Evolutionary conservation across 2,888 invertebrate genomes (phyloP), one percentile per base, ranked within the genome.

Genomic region (Scaptomyza parva): DNA sequence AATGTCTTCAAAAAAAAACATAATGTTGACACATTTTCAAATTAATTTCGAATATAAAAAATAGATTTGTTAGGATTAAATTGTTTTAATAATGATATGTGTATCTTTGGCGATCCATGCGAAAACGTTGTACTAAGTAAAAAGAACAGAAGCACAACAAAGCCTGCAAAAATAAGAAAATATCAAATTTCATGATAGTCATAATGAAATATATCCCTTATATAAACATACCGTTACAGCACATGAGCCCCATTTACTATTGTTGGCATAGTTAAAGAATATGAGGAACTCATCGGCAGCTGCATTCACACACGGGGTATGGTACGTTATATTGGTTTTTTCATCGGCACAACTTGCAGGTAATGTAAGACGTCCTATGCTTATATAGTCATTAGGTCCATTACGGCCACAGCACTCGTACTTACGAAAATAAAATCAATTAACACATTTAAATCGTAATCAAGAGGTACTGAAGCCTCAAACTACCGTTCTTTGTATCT

Each of bases 381-480:
- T 17, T 1, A 66, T 39, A 52, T 89, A 91, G 59, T 91, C 90
- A 1, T 73, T 66, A 33, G 90, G 89, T 14, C 88, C 88, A 44
- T 87, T 70, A 24, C 80, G 72, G 33, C 91, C 91, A 57, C 92
- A 92, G 45, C 91, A 90, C 5, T 86, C 72, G 60, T 76, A 86
- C 86, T 89, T 40, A 0, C 53, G 5, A 26, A 28, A 6, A n/a
- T 1, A 9, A 2, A 37, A 33, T 1, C 6, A 2, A 28, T 41
- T 11, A 41, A 0, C 9, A 51, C n/a, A n/a, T n/a, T 18, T 8
- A 28, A 28, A 28, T n/a, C n/a, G n/a, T 12, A 3, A 1, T 8
- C 5, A 6, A 1, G 8, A n/a, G n/a, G 11, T 18, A 18, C 6
- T n/a, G 2, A 17, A 1, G n/a, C 1, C 18, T 18, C 20, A 1